Evolutionary conservation across 2,888 invertebrate species (phyloP).

Genomic region (Ophraella communa): DNA sequence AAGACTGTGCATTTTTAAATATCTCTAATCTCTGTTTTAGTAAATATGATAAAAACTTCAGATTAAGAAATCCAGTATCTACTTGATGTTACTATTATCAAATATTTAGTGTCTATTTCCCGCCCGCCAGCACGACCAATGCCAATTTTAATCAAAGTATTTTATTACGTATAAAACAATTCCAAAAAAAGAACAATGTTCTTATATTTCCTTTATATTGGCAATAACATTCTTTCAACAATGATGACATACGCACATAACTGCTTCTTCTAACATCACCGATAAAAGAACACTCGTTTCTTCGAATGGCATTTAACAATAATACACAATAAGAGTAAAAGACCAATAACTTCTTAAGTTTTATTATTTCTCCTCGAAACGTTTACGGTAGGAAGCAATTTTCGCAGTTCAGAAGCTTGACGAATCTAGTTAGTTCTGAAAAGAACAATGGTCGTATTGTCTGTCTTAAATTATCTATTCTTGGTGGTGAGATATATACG

Average conservation of each 20-base stretch:
- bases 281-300: conserved; percentile 3
- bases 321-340: conserved; percentile 2
- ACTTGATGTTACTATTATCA: too few relatives aligned
- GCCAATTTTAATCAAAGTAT: background rate
- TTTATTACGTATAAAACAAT: background rate
- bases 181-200: background rate
- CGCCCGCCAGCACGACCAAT: background rate
- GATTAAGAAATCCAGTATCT: too few relatives aligned
- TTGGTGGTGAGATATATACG: conserved; percentile 36
- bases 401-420: conserved; percentile 35
- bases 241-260: background rate
- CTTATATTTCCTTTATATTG: background rate
- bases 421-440: conserved; percentile 38
- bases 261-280: background rate
- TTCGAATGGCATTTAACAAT: background rate
- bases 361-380: conserved; percentile 33
- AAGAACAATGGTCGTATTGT: conserved; percentile 34
- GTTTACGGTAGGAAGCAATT: conserved; percentile 24
- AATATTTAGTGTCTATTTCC: background rate
- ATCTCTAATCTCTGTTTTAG: too few relatives aligned
- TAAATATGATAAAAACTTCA: too few relatives aligned
- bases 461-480: conserved; percentile 34
- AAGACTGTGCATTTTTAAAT: too few relatives aligned
- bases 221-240: background rate
- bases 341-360: conserved; percentile 25